These are phyloP conservation scores for Athene cunicularia DNA, from an alignment of 2,113 vertebrate species.

Conservation along the genomic window DNA sequence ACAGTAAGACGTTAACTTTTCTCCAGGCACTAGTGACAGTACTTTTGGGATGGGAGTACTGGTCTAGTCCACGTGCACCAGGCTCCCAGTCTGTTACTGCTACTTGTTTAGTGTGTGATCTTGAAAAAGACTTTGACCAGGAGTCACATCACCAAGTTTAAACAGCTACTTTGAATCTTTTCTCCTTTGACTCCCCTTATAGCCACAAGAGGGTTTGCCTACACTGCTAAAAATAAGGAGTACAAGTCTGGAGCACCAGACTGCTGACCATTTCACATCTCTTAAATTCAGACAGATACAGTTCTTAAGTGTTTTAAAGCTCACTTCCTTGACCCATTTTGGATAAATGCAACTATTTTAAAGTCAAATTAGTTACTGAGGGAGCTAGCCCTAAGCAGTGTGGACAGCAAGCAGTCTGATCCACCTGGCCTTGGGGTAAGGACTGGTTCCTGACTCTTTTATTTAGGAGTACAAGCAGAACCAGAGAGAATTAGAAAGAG, in stretches of 20 bases:
- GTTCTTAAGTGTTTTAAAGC: not conserved
- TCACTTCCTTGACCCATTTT: not conserved
- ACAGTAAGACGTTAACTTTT: not conserved
- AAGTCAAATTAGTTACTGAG: not conserved
- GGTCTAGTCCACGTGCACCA: not conserved
- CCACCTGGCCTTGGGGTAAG: accelerated
- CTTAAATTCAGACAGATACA: not conserved
- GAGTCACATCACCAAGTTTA: not conserved
- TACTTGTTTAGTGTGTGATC: not conserved
- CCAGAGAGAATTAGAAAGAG: not conserved
- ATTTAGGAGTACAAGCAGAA: not conserved
- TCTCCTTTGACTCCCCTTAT: not conserved
- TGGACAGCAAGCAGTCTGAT: not conserved
- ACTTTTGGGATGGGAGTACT: not conserved
- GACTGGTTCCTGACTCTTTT: not conserved
- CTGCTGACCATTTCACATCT: not conserved
- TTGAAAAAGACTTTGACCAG: not conserved
- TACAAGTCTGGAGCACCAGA: not conserved
- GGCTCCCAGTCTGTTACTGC: not conserved
- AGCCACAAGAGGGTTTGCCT: not conserved
- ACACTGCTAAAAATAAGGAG: not conserved
- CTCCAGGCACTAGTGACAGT: not conserved
- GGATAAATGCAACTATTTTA: not conserved
- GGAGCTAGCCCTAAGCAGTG: not conserved
- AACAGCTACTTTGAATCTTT: not conserved